A percentile compares a stretch with the other conserved stretches of the same genome.
Conservation (phyloP, 2,797 vertebrate species). For the Astyanax mexicanus region DNA sequence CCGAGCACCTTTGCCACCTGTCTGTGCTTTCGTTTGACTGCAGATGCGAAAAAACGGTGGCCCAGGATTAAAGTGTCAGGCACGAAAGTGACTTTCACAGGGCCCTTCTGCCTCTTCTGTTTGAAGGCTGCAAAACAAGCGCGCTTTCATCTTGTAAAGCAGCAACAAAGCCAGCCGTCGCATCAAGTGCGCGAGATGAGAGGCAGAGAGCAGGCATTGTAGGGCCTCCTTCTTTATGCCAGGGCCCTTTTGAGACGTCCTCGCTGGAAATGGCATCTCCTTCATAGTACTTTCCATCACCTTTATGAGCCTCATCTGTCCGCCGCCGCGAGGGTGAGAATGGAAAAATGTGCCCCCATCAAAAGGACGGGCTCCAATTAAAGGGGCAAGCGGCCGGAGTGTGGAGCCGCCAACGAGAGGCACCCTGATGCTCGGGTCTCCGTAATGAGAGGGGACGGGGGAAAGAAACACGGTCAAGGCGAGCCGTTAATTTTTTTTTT, state of each 20-base stretch:
- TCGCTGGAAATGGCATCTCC: slow-evolving; percentile 63
- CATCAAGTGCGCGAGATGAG: slow-evolving; percentile 37
- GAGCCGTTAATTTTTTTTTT: slow-evolving; percentile 25
- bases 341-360: slow-evolving; percentile 46
- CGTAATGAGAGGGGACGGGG: slow-evolving; percentile 59
- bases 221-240: slow-evolving; percentile 59
- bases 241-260: slow-evolving; percentile 56
- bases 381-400: slow-evolving; percentile 32
- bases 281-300: slow-evolving; percentile 54
- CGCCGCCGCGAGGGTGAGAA: slow-evolving; percentile 18
- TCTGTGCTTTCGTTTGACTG: slow-evolving; percentile 20
- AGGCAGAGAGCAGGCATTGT: slow-evolving; percentile 67
- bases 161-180: slow-evolving; percentile 68
- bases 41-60: slow-evolving; percentile 8
- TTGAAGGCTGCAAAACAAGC: slow-evolving; percentile 82
- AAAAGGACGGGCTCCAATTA: slow-evolving; percentile 57
- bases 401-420: slow-evolving; percentile 35
- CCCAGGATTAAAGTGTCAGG: slow-evolving; percentile 67
- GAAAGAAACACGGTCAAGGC: slow-evolving; percentile 38
- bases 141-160: slow-evolving; percentile 78
- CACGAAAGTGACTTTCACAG: slow-evolving; percentile 74
- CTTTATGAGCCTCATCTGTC: slow-evolving; percentile 37
- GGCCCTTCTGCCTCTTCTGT: slow-evolving; percentile 66
- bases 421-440: slow-evolving; percentile 38
- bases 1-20: slow-evolving; percentile 14